Evolutionary conservation across 2,113 vertebrate species (phyloP).

Genomic region (Syngnathoides biaculeatus): DNA sequence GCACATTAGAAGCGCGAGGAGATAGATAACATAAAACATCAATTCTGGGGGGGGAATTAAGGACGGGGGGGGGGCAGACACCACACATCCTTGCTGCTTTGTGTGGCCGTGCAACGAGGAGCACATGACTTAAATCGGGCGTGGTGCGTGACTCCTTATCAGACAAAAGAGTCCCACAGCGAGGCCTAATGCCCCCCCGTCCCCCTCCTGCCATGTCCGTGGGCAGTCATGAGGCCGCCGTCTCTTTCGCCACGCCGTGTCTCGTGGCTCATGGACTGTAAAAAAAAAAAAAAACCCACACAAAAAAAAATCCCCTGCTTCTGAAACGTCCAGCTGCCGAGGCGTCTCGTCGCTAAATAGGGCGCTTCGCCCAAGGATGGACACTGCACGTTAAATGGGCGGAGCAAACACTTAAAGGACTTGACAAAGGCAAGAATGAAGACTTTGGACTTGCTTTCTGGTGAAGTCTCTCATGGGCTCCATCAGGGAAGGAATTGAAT

Average conservation of each 20-base stretch:
- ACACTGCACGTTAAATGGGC: constrained; percentile 4
- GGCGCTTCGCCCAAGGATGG: constrained; percentile 39
- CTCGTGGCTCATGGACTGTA: constrained; percentile 62
- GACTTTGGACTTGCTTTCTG: constrained; percentile 27
- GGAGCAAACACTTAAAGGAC: constrained; percentile 2
- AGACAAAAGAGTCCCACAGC: constrained; percentile 67
- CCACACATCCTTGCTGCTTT: constrained; percentile 57
- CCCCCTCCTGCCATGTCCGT: constrained; percentile 33
- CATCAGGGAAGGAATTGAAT: too few relatives aligned
- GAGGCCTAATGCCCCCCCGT: constrained; percentile 10
- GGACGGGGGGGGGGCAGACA: too few relatives aligned
- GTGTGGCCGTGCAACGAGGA: constrained; percentile 47
- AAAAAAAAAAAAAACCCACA: constrained; percentile 36
- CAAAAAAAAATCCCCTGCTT: constrained; percentile 43
- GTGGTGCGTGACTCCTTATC: constrained; percentile 61
- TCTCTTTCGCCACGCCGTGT: constrained; percentile 52
- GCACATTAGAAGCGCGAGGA: constrained; percentile 1
- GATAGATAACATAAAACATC: constrained; percentile 11
- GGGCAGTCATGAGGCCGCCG: constrained; percentile 67
- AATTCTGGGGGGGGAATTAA: too few relatives aligned
- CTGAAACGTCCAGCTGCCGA: constrained; percentile 29
- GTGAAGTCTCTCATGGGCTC: background rate
- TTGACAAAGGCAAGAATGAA: constrained; percentile 22
- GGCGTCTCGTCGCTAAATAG: constrained; percentile 54
- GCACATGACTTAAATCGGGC: constrained; percentile 66